Conservation (phyloP, 2,797 vertebrate species). For the Okamejei kenojei region DNA sequence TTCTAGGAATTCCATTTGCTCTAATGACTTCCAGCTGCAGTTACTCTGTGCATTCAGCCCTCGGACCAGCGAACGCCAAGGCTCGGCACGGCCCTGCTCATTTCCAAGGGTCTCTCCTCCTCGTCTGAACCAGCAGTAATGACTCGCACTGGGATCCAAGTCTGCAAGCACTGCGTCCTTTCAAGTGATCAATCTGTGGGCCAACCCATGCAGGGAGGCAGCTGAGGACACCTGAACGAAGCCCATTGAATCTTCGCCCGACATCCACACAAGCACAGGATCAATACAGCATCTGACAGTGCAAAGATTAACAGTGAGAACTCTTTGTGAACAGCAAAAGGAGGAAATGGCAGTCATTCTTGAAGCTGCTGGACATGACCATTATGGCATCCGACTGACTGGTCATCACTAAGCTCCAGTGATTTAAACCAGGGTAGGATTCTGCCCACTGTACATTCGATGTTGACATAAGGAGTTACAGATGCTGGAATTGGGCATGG, state of each 20-base stretch:
- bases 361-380: neutral
- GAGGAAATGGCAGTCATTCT: neutral
- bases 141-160: neutral
- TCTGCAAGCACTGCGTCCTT: neutral
- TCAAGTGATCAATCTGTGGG: neutral
- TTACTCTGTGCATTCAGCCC: neutral
- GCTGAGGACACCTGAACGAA: neutral
- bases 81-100: neutral
- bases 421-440: neutral
- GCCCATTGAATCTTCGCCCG: neutral
- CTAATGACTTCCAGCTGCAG: neutral
- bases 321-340: neutral
- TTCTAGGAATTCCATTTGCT: conserved; percentile 28
- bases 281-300: neutral
- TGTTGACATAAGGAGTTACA: too few species aligned
- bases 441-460: neutral
- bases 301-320: neutral
- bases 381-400: neutral
- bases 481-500: too few species aligned
- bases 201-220: neutral
- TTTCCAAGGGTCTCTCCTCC: neutral
- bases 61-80: neutral
- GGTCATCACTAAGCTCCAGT: neutral
- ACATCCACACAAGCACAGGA: neutral
- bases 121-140: neutral